A percentile compares a stretch with the other conserved stretches of the same genome.
Evolutionary conservation across 2,888 invertebrate species (phyloP).

Genomic region (Gymnoscelis rufifasciata): DNA sequence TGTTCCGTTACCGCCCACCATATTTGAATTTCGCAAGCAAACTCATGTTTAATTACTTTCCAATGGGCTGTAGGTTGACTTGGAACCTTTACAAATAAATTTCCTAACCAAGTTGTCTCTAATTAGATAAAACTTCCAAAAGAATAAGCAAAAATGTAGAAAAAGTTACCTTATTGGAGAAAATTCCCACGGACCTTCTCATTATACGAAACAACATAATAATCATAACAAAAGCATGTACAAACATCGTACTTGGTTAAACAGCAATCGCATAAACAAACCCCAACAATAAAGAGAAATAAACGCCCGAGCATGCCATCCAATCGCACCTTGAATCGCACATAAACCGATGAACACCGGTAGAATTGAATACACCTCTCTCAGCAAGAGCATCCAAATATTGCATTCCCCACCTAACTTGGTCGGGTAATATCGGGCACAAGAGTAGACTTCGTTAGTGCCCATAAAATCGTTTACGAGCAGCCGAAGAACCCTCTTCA

Average conservation of each 20-base stretch:
- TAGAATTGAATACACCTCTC: conserved; percentile 72
- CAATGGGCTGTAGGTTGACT: conserved; percentile 24
- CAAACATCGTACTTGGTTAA: conserved; percentile 76
- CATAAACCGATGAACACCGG: conserved; percentile 76
- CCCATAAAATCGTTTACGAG: conserved; percentile 79
- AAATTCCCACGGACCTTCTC: conserved; percentile 57
- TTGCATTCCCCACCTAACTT: conserved; percentile 70
- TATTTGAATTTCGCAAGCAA: conserved; percentile 35
- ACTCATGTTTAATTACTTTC: conserved; percentile 24
- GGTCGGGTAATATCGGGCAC: conserved; percentile 73
- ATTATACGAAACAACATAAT: conserved; percentile 73
- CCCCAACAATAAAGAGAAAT: conserved; percentile 79
- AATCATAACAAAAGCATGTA: conserved; percentile 77
- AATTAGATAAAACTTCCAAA: conserved; percentile 32
- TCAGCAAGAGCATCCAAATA: conserved; percentile 72
- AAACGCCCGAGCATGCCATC: conserved; percentile 78
- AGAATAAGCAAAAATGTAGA: conserved; percentile 25
- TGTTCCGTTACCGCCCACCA: conserved; percentile 38
- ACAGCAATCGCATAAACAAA: conserved; percentile 80
- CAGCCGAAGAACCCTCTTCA: conserved; percentile 78
- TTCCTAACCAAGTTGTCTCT: neutral
- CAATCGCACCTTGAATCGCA: conserved; percentile 79
- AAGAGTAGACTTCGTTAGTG: conserved; percentile 74
- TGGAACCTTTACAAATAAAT: neutral
- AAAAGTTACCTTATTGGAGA: conserved; percentile 32